Evolutionary conservation across 2,888 invertebrate genomes (phyloP).

Genomic region (Leucoma salicis): DNA sequence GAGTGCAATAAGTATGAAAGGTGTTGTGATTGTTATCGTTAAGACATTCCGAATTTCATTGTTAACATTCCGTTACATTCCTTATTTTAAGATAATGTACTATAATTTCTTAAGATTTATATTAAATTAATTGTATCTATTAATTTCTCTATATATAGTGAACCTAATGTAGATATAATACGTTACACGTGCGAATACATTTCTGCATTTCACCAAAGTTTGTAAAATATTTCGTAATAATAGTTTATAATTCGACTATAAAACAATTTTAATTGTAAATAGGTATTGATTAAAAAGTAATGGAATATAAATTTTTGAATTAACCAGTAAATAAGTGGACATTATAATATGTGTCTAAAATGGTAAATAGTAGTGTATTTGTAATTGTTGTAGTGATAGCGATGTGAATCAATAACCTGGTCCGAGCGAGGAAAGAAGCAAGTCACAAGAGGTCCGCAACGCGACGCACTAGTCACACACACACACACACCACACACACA

Average conservation of each 20-base stretch:
- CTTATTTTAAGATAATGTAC: constrained; percentile 44
- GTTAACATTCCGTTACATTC: constrained; percentile 75
- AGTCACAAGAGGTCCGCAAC: constrained; percentile 58
- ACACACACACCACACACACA: constrained; percentile 12
- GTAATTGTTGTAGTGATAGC: constrained; percentile 80
- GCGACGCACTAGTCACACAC: constrained; percentile 74
- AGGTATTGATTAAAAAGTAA: constrained; percentile 61
- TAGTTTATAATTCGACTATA: constrained; percentile 74
- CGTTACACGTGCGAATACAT: constrained; percentile 70
- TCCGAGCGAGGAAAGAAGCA: constrained; percentile 42
- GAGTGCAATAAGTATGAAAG: constrained; percentile 80
- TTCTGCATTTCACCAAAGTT: constrained; percentile 81
- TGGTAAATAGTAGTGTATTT: constrained; percentile 79
- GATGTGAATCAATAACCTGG: constrained; percentile 65
- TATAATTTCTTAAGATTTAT: constrained; percentile 37
- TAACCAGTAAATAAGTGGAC: constrained; percentile 69
- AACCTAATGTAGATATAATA: constrained; percentile 62
- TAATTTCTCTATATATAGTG: constrained; percentile 46
- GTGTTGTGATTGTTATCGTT: constrained; percentile 77
- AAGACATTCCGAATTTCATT: constrained; percentile 58
- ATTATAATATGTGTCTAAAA: constrained; percentile 76
- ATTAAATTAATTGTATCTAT: constrained; percentile 15
- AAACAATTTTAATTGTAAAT: constrained; percentile 79
- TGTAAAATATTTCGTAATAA: constrained; percentile 80
- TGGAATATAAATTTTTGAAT: constrained; percentile 67